Evolutionary conservation across 2,113 vertebrate species (phyloP).

Genomic region (Podocnemis expansa): DNA sequence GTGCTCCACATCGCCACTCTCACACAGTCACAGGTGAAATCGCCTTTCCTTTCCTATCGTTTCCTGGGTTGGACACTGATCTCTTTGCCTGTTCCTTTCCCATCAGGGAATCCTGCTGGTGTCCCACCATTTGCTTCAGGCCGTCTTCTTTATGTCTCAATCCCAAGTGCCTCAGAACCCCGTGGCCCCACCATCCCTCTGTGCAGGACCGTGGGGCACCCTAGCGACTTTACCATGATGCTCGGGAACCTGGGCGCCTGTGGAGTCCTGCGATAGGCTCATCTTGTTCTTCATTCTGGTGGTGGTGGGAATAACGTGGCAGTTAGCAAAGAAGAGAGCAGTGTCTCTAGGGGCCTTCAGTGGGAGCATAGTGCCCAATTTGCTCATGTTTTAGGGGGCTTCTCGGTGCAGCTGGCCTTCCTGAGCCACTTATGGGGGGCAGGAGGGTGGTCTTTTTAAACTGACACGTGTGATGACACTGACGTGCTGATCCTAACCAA

Average conservation of each 20-base stretch:
- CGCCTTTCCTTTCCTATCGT: neutral
- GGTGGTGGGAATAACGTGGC: neutral
- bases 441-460: no score
- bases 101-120: neutral
- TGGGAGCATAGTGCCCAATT: fast-evolving
- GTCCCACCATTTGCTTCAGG: neutral
- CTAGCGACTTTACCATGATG: neutral
- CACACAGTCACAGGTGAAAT: no score
- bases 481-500: no score
- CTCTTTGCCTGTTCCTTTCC: neutral
- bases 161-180: neutral
- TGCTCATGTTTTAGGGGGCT: neutral
- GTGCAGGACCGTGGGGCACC: fast-evolving
- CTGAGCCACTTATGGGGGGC: no score
- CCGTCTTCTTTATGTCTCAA: neutral
- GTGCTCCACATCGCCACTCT: neutral
- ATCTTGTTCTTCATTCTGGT: neutral
- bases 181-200: fast-evolving
- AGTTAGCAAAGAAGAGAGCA: neutral
- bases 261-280: neutral
- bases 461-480: no score
- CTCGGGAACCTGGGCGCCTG: neutral
- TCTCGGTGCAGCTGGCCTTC: no score
- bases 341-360: neutral
- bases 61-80: neutral